These are phyloP conservation scores for Garrulus glandarius DNA, from an alignment of 2,797 vertebrate species.

Conservation along the genomic window DNA sequence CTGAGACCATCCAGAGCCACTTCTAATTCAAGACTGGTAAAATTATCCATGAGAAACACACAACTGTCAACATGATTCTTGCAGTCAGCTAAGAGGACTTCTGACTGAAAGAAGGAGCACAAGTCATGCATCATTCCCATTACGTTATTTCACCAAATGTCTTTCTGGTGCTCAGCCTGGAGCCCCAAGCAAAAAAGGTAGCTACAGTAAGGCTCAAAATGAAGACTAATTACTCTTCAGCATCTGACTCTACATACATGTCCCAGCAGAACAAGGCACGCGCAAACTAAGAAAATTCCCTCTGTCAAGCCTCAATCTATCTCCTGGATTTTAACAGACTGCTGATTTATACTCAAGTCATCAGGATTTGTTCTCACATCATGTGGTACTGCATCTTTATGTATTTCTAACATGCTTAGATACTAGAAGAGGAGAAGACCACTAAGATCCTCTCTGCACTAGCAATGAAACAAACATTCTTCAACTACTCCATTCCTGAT, in stretches of 20 bases:
- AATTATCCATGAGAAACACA: background rate
- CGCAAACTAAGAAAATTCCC: background rate
- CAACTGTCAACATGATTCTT: background rate
- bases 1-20: background rate
- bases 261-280: background rate
- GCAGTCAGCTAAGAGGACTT: background rate
- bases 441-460: background rate
- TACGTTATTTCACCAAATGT: background rate
- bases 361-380: background rate
- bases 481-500: background rate
- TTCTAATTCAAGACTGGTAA: background rate
- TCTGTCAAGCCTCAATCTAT: background rate
- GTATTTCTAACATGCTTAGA: background rate
- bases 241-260: background rate
- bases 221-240: slow-evolving; percentile 1
- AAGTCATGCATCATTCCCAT: background rate
- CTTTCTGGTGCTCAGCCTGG: background rate
- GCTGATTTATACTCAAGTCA: background rate
- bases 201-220: background rate
- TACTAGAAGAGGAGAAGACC: background rate
- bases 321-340: background rate
- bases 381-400: background rate
- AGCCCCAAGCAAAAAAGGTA: background rate
- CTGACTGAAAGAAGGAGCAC: background rate
- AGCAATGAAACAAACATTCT: background rate